Conservation (phyloP, 2,888 invertebrate genomes). For the Phania funesta region DNA sequence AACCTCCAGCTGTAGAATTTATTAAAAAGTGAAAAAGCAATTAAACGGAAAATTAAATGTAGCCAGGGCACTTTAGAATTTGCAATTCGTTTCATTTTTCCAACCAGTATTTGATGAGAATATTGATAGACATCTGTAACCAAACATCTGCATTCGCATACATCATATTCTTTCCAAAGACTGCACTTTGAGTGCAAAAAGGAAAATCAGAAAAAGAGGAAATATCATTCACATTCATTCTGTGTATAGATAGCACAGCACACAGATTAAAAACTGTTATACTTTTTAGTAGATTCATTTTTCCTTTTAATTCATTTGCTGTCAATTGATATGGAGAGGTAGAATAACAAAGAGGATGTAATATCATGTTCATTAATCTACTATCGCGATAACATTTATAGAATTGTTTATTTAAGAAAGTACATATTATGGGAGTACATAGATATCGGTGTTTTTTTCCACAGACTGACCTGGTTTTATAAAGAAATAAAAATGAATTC, state of each 20-base stretch:
- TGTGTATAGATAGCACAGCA: constrained; percentile 12
- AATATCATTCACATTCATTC: constrained; percentile 49
- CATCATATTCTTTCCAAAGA: constrained; percentile 3
- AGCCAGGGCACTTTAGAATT: constrained; percentile 31
- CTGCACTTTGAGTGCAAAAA: constrained; percentile 31
- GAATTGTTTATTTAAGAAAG: constrained; percentile 56
- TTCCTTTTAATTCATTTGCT: constrained; percentile 29
- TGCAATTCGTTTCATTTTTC: constrained; percentile 27
- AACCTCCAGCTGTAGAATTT: constrained; percentile 50
- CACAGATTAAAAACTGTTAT: constrained; percentile 58
- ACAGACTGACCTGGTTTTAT: constrained; percentile 49
- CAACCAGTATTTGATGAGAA: constrained; percentile 47
- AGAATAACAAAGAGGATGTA: constrained; percentile 64
- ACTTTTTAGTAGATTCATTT: constrained; percentile 41
- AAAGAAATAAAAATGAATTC: constrained; percentile 29
- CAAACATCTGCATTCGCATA: constrained; percentile 19
- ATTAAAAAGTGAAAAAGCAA: constrained; percentile 57
- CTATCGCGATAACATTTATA: constrained; percentile 66
- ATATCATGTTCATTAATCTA: constrained; percentile 70
- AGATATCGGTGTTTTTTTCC: not conserved
- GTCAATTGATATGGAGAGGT: constrained; percentile 47
- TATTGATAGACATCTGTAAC: constrained; percentile 66
- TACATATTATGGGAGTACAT: constrained; percentile 11
- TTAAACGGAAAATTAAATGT: constrained; percentile 48
- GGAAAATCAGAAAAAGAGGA: constrained; percentile 38